Percentiles rank a stretch among this genome's conserved stretches.
These are phyloP conservation scores for Poeciliopsis turrubarensis DNA, from an alignment of 2,113 vertebrate species.

Conservation along the genomic window DNA sequence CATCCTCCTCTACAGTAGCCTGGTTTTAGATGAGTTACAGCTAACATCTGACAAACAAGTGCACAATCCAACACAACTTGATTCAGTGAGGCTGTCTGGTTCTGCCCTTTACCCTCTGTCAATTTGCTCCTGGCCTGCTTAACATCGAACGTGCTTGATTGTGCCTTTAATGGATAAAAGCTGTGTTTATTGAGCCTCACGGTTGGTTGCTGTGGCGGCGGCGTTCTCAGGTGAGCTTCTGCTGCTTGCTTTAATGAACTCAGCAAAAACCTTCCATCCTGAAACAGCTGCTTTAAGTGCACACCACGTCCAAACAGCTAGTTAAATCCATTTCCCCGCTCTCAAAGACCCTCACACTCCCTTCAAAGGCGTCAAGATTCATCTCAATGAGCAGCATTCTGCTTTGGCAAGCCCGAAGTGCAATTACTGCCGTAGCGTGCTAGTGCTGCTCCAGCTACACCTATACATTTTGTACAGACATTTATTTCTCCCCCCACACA, in stretches of 20 bases:
- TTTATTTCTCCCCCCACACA: slow-evolving; percentile 29
- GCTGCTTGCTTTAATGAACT: slow-evolving; percentile 72
- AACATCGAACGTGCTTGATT: slow-evolving; percentile 44
- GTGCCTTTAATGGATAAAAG: slow-evolving; percentile 52
- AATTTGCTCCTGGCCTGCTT: slow-evolving; percentile 19
- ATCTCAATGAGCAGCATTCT: slow-evolving; percentile 76
- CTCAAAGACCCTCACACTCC: slow-evolving; percentile 71
- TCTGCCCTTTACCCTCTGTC: slow-evolving; percentile 27
- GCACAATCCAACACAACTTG: slow-evolving; percentile 4
- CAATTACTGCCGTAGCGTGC: slow-evolving; percentile 61
- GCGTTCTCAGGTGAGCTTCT: slow-evolving; percentile 49
- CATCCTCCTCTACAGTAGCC: slow-evolving; percentile 7
- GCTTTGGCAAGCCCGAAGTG: slow-evolving; percentile 74
- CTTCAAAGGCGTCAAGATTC: slow-evolving; percentile 74
- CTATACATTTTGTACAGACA: slow-evolving; percentile 69
- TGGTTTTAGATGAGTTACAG: slow-evolving; percentile 6
- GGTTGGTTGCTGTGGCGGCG: slow-evolving; percentile 51
- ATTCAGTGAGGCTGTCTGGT: slow-evolving; percentile 3
- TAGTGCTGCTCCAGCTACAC: slow-evolving; percentile 65
- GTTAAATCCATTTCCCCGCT: slow-evolving; percentile 73
- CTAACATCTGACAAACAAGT: slow-evolving; percentile 15
- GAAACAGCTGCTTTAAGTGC: slow-evolving; percentile 58
- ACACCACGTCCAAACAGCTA: slow-evolving; percentile 61
- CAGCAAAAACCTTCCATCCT: slow-evolving; percentile 57
- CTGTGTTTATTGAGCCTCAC: slow-evolving; percentile 61